Conservation (phyloP, 2,113 vertebrate species). For the Gambusia affinis region DNA sequence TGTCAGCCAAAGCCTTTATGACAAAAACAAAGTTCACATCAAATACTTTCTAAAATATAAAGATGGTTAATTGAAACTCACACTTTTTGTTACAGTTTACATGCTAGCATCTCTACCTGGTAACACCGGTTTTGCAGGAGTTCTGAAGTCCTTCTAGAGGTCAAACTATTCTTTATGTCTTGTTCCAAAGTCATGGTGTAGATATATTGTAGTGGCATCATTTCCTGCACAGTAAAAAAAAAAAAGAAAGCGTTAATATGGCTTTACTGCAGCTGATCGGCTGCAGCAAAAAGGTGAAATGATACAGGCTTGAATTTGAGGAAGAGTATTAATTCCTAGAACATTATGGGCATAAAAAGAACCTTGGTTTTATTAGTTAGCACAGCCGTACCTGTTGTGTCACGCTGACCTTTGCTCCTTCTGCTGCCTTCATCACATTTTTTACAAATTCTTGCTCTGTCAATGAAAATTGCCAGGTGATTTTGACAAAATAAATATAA, state of each 20-base stretch:
- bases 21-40: slow-evolving; percentile 24
- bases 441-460: slow-evolving; percentile 87
- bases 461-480: slow-evolving; percentile 5
- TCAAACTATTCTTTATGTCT: slow-evolving; percentile 80
- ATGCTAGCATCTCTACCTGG: slow-evolving; percentile 71
- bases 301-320: neutral
- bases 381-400: slow-evolving; percentile 82
- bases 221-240: slow-evolving; percentile 70
- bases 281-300: neutral
- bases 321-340: neutral
- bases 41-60: neutral
- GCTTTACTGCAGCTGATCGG: neutral
- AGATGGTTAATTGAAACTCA: neutral
- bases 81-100: neutral
- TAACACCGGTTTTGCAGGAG: slow-evolving; percentile 86
- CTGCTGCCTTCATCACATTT: slow-evolving; percentile 84
- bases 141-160: slow-evolving; percentile 75
- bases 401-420: slow-evolving; percentile 80
- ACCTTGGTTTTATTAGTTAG: slow-evolving; percentile 5
- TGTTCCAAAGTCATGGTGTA: slow-evolving; percentile 88
- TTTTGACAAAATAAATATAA: neutral
- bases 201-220: slow-evolving; percentile 87
- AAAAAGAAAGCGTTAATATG: neutral
- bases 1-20: slow-evolving; percentile 85
- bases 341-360: neutral